These are phyloP conservation scores for Premnoplex brunnescens DNA, from an alignment of 2,797 vertebrate genomes.

Conservation along the genomic window DNA sequence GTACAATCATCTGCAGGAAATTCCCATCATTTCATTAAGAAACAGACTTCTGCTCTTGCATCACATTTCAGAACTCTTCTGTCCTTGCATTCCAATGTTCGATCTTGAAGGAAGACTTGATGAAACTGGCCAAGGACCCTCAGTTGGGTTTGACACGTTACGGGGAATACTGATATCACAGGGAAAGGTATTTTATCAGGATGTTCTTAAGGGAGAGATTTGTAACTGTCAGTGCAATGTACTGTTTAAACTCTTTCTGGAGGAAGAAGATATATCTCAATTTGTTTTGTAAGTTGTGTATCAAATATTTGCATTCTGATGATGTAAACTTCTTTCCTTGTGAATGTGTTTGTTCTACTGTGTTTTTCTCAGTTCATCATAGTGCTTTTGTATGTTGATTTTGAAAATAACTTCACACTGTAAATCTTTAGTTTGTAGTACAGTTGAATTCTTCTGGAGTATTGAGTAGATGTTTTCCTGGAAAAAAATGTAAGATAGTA, in stretches of 20 bases:
- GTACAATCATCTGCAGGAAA: conserved; percentile 97
- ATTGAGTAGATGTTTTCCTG: background rate
- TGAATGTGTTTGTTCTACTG: background rate
- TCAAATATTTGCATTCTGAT: background rate
- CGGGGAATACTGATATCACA: conserved; percentile 97
- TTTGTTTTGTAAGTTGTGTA: background rate
- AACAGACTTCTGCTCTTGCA: conserved; percentile 94
- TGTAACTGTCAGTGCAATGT: background rate
- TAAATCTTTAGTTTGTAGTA: background rate
- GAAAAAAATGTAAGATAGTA: background rate
- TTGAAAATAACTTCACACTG: background rate
- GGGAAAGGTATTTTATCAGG: conserved; percentile 86
- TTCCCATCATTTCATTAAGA: conserved; percentile 89
- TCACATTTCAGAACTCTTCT: conserved; percentile 98
- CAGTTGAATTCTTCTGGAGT: background rate
- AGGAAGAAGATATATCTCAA: background rate
- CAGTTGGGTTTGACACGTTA: conserved; percentile 92
- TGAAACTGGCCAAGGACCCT: conserved; percentile 90
- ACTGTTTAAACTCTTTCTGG: background rate
- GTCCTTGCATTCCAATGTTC: conserved; percentile 99
- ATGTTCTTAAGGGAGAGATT: background rate
- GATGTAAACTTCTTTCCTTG: background rate
- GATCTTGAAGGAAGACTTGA: conserved; percentile 94
- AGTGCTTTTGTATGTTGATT: background rate
- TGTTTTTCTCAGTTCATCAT: background rate